Evolutionary conservation across 2,113 vertebrate genomes (phyloP).

Genomic region (Charadrius vociferus): DNA sequence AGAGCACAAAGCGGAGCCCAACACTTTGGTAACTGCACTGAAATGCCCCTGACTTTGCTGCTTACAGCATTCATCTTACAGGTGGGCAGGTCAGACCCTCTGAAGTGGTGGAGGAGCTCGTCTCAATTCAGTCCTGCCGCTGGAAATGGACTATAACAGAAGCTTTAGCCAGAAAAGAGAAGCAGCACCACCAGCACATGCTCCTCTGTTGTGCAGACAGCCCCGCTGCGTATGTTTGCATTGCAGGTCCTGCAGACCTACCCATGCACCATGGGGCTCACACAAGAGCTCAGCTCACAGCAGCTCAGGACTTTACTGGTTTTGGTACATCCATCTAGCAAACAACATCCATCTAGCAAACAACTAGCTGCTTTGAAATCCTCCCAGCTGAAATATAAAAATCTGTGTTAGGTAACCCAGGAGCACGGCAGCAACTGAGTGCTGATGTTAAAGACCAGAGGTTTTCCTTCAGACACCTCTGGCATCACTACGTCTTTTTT

Average conservation of each 20-base stretch:
- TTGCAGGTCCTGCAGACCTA: background rate
- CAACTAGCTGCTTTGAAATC: background rate
- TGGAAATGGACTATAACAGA: background rate
- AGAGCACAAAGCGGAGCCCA: background rate
- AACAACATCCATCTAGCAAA: too few species aligned
- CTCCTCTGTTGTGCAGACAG: background rate
- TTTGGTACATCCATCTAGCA: background rate
- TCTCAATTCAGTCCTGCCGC: background rate
- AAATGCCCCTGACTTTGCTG: background rate
- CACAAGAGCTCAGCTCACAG: rapidly evolving
- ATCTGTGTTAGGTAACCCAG: background rate
- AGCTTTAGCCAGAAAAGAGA: background rate
- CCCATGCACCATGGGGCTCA: rapidly evolving
- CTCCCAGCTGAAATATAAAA: background rate
- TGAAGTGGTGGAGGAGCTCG: background rate
- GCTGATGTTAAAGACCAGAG: background rate
- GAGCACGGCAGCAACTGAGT: background rate
- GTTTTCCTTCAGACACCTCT: background rate
- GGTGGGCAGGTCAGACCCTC: background rate
- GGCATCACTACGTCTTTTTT: background rate
- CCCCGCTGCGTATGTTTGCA: rapidly evolving
- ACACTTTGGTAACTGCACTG: background rate
- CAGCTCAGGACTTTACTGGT: background rate
- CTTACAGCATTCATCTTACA: background rate
- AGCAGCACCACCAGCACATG: background rate